Percentiles rank a stretch among this genome's conserved stretches.
Conservation (phyloP, 2,113 vertebrate genomes). For the Abramis brama region DNA sequence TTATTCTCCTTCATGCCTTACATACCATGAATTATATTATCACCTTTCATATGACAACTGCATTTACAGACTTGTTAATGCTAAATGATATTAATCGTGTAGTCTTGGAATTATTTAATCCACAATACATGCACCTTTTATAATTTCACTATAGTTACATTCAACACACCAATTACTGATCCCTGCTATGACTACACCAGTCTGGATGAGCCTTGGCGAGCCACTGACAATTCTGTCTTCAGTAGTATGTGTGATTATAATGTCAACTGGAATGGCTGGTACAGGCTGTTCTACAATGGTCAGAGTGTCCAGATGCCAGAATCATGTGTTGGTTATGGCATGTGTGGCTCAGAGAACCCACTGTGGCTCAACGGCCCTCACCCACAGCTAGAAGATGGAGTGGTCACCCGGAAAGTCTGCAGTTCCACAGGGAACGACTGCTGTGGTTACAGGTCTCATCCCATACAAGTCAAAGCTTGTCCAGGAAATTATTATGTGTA, state of each 20-base stretch:
- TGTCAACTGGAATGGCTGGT: constrained; percentile 3
- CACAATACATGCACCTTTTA: background rate
- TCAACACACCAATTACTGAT: background rate
- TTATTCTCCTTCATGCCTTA: background rate
- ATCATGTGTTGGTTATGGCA: background rate
- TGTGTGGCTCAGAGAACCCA: background rate
- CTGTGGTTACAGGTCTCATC: constrained; percentile 30
- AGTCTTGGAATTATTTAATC: background rate
- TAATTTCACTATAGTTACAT: constrained; percentile 3
- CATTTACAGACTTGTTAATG: background rate
- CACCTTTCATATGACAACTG: background rate
- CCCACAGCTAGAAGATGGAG: background rate
- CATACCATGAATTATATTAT: background rate
- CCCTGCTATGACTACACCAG: constrained; percentile 17
- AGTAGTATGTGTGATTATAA: constrained; percentile 2
- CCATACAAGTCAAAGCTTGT: constrained; percentile 52
- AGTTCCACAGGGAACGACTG: constrained; percentile 10
- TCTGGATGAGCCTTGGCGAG: constrained; percentile 31
- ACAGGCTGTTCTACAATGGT: constrained; percentile 21
- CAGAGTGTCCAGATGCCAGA: constrained; percentile 16
- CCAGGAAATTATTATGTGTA: constrained; percentile 48
- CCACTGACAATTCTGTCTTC: background rate
- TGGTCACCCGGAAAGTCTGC: constrained; percentile 22
- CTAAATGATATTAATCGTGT: background rate
- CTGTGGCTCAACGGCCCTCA: background rate